A percentile compares a stretch with the other conserved stretches of the same genome.
phyloP scores from a whole-genome alignment of 2,113 vertebrate species.

The Antennarius striatus region DNA sequence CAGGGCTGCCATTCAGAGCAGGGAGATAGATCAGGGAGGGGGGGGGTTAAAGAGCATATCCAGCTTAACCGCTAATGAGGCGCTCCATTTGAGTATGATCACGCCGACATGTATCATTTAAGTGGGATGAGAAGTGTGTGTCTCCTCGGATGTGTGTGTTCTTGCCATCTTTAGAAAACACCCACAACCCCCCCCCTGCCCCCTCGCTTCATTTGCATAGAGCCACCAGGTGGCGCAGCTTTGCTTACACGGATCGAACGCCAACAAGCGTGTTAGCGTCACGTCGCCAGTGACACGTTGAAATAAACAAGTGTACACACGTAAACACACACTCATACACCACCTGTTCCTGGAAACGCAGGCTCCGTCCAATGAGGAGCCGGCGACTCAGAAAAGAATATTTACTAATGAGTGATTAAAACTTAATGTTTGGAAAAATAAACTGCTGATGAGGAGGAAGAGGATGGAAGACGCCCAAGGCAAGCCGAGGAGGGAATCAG shows the following conservation, averaged over 20 bases:
- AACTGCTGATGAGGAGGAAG: slow-evolving; percentile 43
- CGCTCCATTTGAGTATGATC: slow-evolving; percentile 65
- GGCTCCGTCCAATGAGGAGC: slow-evolving; percentile 62
- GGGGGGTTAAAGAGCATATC: slow-evolving; percentile 62
- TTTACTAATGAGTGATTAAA: slow-evolving; percentile 79
- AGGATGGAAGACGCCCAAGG: slow-evolving; percentile 48
- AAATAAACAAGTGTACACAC: slow-evolving; percentile 10
- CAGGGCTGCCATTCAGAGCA: slow-evolving; percentile 60
- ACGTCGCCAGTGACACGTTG: neutral
- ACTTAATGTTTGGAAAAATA: slow-evolving; percentile 71
- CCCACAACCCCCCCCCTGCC: neutral
- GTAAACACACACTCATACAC: slow-evolving; percentile 40
- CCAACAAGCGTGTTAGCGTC: slow-evolving; percentile 34
- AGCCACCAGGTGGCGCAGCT: slow-evolving; percentile 59
- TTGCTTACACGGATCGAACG: slow-evolving; percentile 34
- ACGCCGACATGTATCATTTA: slow-evolving; percentile 64
- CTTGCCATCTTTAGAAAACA: slow-evolving; percentile 15
- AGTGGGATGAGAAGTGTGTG: slow-evolving; percentile 52
- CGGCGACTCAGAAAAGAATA: slow-evolving; percentile 52
- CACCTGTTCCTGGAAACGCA: slow-evolving; percentile 64
- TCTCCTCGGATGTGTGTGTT: slow-evolving; percentile 7
- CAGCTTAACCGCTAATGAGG: slow-evolving; percentile 70
- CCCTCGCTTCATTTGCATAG: slow-evolving; percentile 7
- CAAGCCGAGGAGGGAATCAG: slow-evolving; percentile 26
- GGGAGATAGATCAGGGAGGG: slow-evolving; percentile 39